phyloP scores from a whole-genome alignment of 2,888 invertebrate genomes.

The Xestia c-nigrum region DNA sequence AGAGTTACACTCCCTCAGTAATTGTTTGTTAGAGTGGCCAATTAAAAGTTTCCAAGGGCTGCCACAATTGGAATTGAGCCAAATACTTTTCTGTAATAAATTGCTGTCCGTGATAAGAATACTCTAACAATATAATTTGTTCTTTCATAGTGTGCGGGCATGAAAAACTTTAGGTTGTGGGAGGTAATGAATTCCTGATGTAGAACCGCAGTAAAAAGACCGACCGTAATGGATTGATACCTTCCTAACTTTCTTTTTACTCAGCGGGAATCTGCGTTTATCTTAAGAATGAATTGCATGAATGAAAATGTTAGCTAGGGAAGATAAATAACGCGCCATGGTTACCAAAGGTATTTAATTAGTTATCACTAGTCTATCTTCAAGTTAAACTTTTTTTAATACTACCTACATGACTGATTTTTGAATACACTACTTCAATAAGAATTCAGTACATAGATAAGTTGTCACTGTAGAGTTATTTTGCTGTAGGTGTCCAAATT shows the following conservation, averaged over 20 bases:
- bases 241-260: slow-evolving; percentile 53
- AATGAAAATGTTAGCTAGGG: slow-evolving; percentile 36
- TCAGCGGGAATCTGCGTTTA: slow-evolving; percentile 37
- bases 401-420: background rate
- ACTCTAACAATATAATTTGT: slow-evolving; percentile 69
- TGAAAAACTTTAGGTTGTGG: slow-evolving; percentile 63
- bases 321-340: slow-evolving; percentile 18
- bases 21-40: slow-evolving; percentile 74
- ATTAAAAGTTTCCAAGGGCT: slow-evolving; percentile 81
- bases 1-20: slow-evolving; percentile 66
- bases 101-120: slow-evolving; percentile 73
- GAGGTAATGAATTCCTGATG: slow-evolving; percentile 66
- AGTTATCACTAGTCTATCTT: background rate
- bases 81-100: slow-evolving; percentile 72
- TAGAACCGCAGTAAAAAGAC: slow-evolving; percentile 58
- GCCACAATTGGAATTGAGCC: slow-evolving; percentile 76
- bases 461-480: background rate
- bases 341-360: slow-evolving; percentile 2
- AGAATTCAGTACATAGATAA: too few species aligned
- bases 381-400: background rate
- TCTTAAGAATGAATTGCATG: slow-evolving; percentile 50
- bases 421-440: too few species aligned
- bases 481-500: background rate
- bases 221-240: slow-evolving; percentile 62
- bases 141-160: slow-evolving; percentile 62